These are phyloP conservation scores for Pseudobourletiella spinata DNA, from an alignment of 1,140 invertebrate genomes.

Conservation along the genomic window DNA sequence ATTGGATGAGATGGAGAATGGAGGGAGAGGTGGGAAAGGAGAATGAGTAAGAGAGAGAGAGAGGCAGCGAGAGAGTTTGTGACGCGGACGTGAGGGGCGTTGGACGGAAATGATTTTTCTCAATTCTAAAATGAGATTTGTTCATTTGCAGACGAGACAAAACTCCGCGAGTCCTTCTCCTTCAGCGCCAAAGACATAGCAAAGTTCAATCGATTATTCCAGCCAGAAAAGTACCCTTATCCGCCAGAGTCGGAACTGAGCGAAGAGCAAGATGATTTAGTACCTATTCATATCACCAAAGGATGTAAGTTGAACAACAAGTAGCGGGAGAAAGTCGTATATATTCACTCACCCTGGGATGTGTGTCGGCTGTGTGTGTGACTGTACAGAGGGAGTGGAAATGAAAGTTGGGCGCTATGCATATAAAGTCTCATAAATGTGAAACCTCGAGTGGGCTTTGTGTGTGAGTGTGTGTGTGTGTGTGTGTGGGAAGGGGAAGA, in stretches of 20 bases:
- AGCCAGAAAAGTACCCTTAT: conserved; percentile 9
- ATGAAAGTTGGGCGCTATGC: not conserved
- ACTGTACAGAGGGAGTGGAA: not conserved
- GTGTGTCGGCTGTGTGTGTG: not conserved
- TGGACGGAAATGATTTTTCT: no score
- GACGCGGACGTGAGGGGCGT: no score
- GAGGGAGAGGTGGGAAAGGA: no score
- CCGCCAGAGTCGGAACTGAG: conserved; percentile 5
- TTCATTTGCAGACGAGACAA: conserved; percentile 7
- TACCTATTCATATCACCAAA: conserved; percentile 8
- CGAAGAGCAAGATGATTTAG: conserved; percentile 5
- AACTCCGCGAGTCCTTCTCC: conserved; percentile 6
- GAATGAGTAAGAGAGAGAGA: no score
- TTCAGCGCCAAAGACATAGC: conserved; percentile 12
- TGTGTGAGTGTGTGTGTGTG: no score
- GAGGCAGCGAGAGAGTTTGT: no score
- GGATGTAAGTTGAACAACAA: not conserved
- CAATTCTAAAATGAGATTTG: no score
- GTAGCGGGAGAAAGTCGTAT: no score
- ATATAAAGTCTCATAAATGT: not conserved
- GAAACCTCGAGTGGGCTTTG: not conserved
- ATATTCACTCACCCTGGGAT: not conserved
- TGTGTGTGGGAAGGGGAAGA: no score
- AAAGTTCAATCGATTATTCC: conserved; percentile 14
- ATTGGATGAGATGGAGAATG: no score